phyloP scores from a whole-genome alignment of 2,888 invertebrate species.

The Corbicula japonica region DNA sequence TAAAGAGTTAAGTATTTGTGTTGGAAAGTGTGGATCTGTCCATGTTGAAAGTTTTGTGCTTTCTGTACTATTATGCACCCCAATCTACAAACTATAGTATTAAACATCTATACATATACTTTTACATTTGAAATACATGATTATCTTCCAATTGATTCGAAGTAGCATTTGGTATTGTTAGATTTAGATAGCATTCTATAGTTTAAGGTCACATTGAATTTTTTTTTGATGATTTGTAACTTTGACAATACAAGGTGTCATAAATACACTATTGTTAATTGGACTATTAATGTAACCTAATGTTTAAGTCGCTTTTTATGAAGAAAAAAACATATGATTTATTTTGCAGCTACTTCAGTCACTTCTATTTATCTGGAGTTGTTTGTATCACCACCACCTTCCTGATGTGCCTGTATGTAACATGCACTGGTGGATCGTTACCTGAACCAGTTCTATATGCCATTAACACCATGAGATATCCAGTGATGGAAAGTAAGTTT shows the following conservation, averaged over 20 bases:
- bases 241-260: background rate
- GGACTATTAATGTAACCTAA: background rate
- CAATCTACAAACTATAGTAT: no score
- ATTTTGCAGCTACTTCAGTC: constrained; percentile 64
- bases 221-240: background rate
- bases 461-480: constrained; percentile 49
- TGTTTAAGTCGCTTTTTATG: no score
- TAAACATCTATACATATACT: no score
- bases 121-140: no score
- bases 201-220: background rate
- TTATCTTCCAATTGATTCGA: no score
- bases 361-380: constrained; percentile 66
- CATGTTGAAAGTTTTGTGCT: no score
- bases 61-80: no score
- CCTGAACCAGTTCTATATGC: constrained; percentile 34
- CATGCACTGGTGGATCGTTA: constrained; percentile 36
- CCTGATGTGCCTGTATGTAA: constrained; percentile 41
- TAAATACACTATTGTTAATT: background rate
- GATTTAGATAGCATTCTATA: background rate
- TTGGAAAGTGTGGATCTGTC: no score
- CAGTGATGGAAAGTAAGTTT: constrained; percentile 41
- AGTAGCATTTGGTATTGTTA: no score
- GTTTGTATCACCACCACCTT: constrained; percentile 50
- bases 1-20: no score
- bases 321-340: no score